phyloP scores from a whole-genome alignment of 2,888 invertebrate genomes.

The Apamea monoglypha region DNA sequence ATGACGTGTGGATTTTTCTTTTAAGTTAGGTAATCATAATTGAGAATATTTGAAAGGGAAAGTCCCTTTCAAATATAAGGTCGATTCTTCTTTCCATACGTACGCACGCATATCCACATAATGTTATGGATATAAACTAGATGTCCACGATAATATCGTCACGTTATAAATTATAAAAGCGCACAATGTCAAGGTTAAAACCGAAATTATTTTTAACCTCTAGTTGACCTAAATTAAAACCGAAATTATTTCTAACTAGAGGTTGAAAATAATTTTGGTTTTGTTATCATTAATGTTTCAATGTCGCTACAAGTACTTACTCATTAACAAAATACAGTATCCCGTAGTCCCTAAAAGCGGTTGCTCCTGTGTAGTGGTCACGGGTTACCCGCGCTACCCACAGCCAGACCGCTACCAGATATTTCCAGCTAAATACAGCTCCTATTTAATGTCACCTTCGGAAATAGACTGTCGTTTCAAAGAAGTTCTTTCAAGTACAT shows the following conservation, averaged over 20 bases:
- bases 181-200: neutral
- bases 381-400: neutral
- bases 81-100: neutral
- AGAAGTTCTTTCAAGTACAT: neutral
- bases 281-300: neutral
- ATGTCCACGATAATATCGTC: neutral
- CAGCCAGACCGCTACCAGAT: neutral
- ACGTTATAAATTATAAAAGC: neutral
- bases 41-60: neutral
- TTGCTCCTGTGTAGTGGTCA: slow-evolving; percentile 7
- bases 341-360: neutral
- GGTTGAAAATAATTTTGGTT: neutral
- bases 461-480: neutral
- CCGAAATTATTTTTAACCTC: no score
- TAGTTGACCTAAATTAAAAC: no score
- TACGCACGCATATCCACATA: neutral
- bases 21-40: neutral
- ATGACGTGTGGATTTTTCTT: neutral
- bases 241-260: no score
- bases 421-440: slow-evolving; percentile 13
- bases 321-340: neutral
- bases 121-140: neutral
- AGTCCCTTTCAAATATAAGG: neutral
- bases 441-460: neutral
- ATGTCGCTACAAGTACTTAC: no score